Evolutionary conservation across 2,888 invertebrate genomes (phyloP).

Genomic region (Nebria brevicollis): DNA sequence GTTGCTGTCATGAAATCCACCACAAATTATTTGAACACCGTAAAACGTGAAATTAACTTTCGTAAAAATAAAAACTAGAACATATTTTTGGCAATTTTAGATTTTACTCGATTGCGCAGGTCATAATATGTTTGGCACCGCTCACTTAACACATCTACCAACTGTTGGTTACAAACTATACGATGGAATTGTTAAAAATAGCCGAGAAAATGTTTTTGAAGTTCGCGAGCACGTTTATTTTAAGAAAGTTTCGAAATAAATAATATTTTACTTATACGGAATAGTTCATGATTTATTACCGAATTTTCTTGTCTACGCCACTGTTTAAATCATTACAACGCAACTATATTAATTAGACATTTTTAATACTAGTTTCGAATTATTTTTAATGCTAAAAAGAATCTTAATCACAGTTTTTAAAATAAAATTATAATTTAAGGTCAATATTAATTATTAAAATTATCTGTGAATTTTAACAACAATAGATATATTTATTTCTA

Average conservation of each 20-base stretch:
- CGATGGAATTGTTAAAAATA: neutral
- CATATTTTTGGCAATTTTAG: neutral
- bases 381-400: too few species aligned
- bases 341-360: too few species aligned
- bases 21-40: neutral
- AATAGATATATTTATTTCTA: too few species aligned
- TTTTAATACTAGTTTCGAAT: too few species aligned
- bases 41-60: neutral
- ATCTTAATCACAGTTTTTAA: too few species aligned
- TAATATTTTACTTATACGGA: too few species aligned
- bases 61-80: neutral
- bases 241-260: neutral
- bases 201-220: neutral
- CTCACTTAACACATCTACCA: neutral
- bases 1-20: neutral
- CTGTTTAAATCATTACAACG: too few species aligned
- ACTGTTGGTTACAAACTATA: neutral
- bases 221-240: neutral
- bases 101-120: neutral
- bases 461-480: too few species aligned
- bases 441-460: too few species aligned
- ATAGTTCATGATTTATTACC: too few species aligned
- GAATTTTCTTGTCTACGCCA: too few species aligned
- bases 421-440: too few species aligned
- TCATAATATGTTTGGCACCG: neutral